These are phyloP conservation scores for Achatina immaculata DNA, from an alignment of 1,140 invertebrate genomes.

Conservation along the genomic window DNA sequence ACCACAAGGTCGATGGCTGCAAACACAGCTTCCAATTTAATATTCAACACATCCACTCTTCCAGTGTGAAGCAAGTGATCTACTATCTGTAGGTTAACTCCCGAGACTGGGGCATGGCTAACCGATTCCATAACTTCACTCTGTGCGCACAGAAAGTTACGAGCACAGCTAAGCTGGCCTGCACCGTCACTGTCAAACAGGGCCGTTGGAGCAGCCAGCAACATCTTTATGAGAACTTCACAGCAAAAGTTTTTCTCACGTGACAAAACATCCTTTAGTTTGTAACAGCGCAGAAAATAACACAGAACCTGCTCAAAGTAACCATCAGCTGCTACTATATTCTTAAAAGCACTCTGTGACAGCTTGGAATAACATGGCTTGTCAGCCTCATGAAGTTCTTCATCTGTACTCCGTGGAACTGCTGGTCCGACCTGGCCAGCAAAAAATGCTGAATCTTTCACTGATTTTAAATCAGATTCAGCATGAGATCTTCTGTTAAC, in stretches of 20 bases:
- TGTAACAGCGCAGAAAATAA: neutral
- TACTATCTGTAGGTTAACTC: slow-evolving; percentile 13
- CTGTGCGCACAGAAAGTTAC: neutral
- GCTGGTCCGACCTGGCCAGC: neutral
- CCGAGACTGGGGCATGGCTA: neutral
- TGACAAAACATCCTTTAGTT: slow-evolving; percentile 2
- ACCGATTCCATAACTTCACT: slow-evolving; percentile 10
- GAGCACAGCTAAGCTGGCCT: neutral
- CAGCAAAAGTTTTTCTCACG: neutral
- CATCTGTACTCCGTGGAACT: neutral
- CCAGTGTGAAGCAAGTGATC: slow-evolving; percentile 22
- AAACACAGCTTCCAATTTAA: slow-evolving; percentile 29
- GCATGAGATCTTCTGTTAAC: neutral
- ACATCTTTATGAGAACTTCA: slow-evolving; percentile 31
- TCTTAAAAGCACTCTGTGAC: neutral
- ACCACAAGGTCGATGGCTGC: slow-evolving; percentile 10
- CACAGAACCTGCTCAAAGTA: slow-evolving; percentile 40
- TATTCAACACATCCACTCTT: slow-evolving; percentile 38
- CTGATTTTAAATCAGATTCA: neutral
- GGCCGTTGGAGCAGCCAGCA: slow-evolving; percentile 30
- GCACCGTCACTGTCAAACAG: slow-evolving; percentile 14
- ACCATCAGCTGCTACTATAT: slow-evolving; percentile 34
- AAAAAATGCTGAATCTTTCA: neutral
- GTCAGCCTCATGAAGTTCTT: neutral
- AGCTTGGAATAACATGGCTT: neutral